Evolutionary conservation across 2,113 vertebrate genomes (phyloP).

Genomic region (Oxyruncus cristatus): DNA sequence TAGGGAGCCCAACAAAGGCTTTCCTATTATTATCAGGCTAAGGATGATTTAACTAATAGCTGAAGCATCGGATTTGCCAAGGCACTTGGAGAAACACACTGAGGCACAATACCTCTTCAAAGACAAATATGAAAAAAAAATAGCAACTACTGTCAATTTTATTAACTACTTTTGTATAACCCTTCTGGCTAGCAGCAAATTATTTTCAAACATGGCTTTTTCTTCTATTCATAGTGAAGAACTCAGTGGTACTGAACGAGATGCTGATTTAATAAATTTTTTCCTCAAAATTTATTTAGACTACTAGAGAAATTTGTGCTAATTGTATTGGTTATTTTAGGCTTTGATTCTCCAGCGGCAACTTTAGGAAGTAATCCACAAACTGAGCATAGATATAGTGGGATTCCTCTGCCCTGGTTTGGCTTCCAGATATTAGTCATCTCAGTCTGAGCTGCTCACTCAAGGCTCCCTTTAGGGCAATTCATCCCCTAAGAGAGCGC

Average conservation of each 20-base stretch:
- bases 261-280: neutral
- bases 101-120: neutral
- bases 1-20: neutral
- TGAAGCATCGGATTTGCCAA: neutral
- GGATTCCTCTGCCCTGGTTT: neutral
- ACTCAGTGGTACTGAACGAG: neutral
- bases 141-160: neutral
- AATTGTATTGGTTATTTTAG: neutral
- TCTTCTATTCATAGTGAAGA: neutral
- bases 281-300: neutral
- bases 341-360: neutral
- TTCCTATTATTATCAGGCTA: neutral
- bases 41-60: neutral
- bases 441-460: neutral
- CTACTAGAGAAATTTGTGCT: neutral
- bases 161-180: neutral
- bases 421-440: neutral
- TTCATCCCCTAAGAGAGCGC: neutral
- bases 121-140: neutral
- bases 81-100: neutral
- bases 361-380: neutral
- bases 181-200: neutral
- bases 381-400: neutral
- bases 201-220: neutral
- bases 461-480: neutral